Percentiles rank a stretch among this genome's conserved stretches.
These are phyloP conservation scores for Scytalopus superciliaris DNA, from an alignment of 2,113 vertebrate species.

Conservation along the genomic window DNA sequence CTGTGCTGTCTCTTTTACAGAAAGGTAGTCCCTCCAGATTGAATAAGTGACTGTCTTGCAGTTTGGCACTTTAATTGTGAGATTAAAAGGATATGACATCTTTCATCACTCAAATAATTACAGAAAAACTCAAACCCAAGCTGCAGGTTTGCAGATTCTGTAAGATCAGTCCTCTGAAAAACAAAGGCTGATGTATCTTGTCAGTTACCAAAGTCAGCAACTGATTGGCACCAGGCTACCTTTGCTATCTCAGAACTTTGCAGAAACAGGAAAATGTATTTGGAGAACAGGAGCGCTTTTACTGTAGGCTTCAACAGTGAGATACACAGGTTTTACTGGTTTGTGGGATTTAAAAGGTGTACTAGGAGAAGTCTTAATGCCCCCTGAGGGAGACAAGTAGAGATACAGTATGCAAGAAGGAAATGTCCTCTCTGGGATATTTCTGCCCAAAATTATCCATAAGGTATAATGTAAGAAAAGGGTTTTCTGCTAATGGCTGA, in stretches of 20 bases:
- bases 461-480: not conserved
- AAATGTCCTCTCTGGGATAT: not conserved
- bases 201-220: conserved; percentile 43
- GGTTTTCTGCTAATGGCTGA: not conserved
- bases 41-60: not conserved
- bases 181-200: conserved; percentile 53
- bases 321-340: not conserved
- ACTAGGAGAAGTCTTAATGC: not conserved
- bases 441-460: not conserved
- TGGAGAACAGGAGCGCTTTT: conserved; percentile 9
- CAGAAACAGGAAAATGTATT: conserved; percentile 4
- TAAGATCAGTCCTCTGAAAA: conserved; percentile 35
- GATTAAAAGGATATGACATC: not conserved
- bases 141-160: not conserved
- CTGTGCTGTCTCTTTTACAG: not conserved
- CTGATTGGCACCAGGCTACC: not conserved
- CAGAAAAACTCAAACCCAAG: conserved; percentile 42
- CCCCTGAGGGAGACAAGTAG: not conserved
- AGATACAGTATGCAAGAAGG: not conserved
- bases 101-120: not conserved
- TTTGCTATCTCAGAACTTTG: conserved; percentile 17
- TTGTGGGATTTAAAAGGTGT: not conserved
- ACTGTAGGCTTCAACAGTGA: not conserved
- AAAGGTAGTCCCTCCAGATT: not conserved
- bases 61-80: not conserved